phyloP scores from a whole-genome alignment of 2,888 invertebrate species.

The Phasia obesa region DNA sequence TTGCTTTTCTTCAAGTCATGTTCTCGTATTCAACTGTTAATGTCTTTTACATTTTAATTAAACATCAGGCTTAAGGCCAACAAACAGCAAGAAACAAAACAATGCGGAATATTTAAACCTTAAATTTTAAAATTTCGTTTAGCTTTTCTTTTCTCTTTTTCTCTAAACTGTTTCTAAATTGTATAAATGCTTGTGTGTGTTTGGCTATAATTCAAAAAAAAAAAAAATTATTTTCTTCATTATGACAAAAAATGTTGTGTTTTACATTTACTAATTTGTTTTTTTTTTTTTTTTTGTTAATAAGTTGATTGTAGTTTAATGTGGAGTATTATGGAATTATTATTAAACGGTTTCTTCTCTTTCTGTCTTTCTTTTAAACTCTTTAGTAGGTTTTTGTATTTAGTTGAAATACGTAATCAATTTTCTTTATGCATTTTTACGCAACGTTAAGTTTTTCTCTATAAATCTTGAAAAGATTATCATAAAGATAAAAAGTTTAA shows the following conservation, averaged over 20 bases:
- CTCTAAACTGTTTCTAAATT: constrained; percentile 54
- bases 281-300: neutral
- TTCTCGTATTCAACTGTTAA: constrained; percentile 54
- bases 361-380: constrained; percentile 2
- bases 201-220: constrained; percentile 31
- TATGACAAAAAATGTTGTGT: constrained; percentile 39
- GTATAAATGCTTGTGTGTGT: constrained; percentile 9
- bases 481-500: constrained; percentile 20
- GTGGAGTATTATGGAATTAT: neutral
- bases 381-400: neutral
- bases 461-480: constrained; percentile 12
- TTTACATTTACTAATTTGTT: constrained; percentile 42
- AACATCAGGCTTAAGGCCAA: constrained; percentile 55
- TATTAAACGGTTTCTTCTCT: neutral
- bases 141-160: constrained; percentile 5
- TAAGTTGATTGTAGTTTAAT: neutral
- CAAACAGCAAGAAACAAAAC: neutral
- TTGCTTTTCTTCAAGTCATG: constrained; percentile 43
- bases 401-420: constrained; percentile 35
- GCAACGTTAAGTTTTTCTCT: constrained; percentile 53
- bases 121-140: constrained; percentile 32
- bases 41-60: constrained; percentile 70
- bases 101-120: constrained; percentile 24
- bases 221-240: constrained; percentile 28
- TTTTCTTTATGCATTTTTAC: constrained; percentile 57